Percentiles rank a stretch among this genome's conserved stretches.
These are phyloP conservation scores for Hemicordylus capensis DNA, from an alignment of 2,113 vertebrate genomes.

Conservation along the genomic window DNA sequence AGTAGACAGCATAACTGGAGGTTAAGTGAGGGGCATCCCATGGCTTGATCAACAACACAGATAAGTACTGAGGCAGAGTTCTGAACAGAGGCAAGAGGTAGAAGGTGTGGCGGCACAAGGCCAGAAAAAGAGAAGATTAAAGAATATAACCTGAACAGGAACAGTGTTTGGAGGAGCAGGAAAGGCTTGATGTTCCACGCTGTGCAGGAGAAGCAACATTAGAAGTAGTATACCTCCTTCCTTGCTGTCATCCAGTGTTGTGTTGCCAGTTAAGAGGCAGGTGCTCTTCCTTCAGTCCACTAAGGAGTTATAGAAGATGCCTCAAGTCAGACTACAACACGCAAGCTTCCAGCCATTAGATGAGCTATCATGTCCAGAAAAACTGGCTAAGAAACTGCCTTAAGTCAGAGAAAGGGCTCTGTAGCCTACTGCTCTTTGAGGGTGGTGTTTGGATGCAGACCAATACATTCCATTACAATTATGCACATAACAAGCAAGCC, in stretches of 20 bases:
- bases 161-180: too few relatives aligned
- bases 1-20: neutral
- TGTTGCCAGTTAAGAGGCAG: neutral
- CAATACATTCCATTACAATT: too few relatives aligned
- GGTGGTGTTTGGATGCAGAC: too few relatives aligned
- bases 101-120: too few relatives aligned
- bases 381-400: neutral
- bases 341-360: neutral
- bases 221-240: neutral
- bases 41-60: neutral
- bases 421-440: too few relatives aligned
- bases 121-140: too few relatives aligned
- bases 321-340: neutral
- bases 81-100: neutral
- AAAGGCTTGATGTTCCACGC: too few relatives aligned
- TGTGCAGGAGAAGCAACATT: too few relatives aligned
- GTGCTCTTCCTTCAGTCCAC: neutral
- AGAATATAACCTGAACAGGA: too few relatives aligned
- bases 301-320: neutral
- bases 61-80: neutral
- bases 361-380: neutral
- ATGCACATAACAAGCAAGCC: too few relatives aligned
- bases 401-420: neutral
- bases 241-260: neutral
- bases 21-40: neutral